Base-by-base conservation (phyloP, 2,797 vertebrate species). In the Fringilla coelebs region DNA sequence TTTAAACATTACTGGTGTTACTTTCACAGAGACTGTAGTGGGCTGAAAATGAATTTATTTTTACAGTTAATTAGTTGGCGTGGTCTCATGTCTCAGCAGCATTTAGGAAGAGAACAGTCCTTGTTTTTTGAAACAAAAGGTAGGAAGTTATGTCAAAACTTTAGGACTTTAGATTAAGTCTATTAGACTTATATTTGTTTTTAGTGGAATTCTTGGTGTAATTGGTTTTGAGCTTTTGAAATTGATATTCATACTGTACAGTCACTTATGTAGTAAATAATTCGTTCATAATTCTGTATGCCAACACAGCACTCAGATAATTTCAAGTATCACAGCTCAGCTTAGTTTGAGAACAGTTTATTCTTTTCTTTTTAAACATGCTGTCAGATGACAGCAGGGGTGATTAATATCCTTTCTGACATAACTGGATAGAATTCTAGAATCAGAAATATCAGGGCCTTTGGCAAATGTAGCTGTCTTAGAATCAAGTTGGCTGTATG, bases 381-480 rank as follows among this genome's bases (percentile, higher is more conserved):
- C 62, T 4, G 3, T 89, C 22, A 48, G n/a, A 72, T 91, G 57
- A 40, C 62, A 78, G 54, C 28, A 72, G 54, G 48, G 36, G 32
- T 94, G 73, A 90, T 89, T 92, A 89, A 81, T 75, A 68, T 70
- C 26, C 36, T 48, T 88, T 91, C 71, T 87, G 67, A 76, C 20
- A 38, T 32, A 62, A 51, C 60, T 85, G 74, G 36, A 31, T 92
- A 62, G 60, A 87, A 81, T 89, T 94, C 19, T 92, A 52, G 83
- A 21, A 38, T 68, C 3, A 1, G 58, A 88, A 85, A 31, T 94
- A 71, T 34, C 17, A 54, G 54, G 45, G 43, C 24, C 41, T 79
- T 94, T 67, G 52, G 51, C 24, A 85, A 74, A 61, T 63, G 31
- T 49, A 89, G 13, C 49, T 77, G 29, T 89, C 32, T 75, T 72